phyloP scores from a whole-genome alignment of 1,140 invertebrate species.

The Neelides sp. region DNA sequence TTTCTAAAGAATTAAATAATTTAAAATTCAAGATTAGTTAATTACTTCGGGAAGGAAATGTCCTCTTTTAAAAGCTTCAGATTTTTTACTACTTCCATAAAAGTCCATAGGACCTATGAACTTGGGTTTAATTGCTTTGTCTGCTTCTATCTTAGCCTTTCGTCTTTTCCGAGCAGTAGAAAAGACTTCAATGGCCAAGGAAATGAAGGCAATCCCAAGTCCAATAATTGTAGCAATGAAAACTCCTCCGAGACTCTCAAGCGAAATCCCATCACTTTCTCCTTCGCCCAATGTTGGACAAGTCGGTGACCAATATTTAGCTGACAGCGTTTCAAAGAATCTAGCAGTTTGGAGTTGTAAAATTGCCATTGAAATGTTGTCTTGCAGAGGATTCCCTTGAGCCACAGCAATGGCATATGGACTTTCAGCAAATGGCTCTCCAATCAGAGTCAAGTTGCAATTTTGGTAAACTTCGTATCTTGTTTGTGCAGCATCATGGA shows the following conservation, averaged over 20 bases:
- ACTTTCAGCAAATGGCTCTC: constrained; percentile 71
- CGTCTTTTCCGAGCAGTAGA: constrained; percentile 24
- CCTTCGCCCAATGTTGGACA: constrained; percentile 24
- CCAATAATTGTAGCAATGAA: constrained; percentile 67
- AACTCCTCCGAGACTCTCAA: constrained; percentile 76
- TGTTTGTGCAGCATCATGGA: constrained; percentile 73
- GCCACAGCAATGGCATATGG: constrained; percentile 77
- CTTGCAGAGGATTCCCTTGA: constrained; percentile 66
- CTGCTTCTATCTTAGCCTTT: constrained; percentile 28
- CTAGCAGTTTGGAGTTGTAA: constrained; percentile 70
- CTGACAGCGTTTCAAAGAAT: constrained; percentile 60
- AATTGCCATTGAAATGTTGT: constrained; percentile 54
- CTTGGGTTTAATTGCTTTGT: constrained; percentile 27
- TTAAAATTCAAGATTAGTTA: constrained; percentile 10
- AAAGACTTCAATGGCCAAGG: constrained; percentile 30
- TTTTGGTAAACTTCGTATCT: constrained; percentile 68
- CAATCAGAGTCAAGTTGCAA: constrained; percentile 73
- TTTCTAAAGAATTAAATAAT: too few relatives aligned
- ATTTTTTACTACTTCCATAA: constrained; percentile 23
- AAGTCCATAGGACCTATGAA: constrained; percentile 30
- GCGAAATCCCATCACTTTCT: constrained; percentile 72
- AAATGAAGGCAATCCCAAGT: constrained; percentile 30
- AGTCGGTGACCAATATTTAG: constrained; percentile 59
- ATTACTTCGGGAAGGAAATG: constrained; percentile 30
- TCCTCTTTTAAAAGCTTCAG: constrained; percentile 19